Evolutionary conservation across 2,888 invertebrate species (phyloP).

Genomic region (Acrobasis repandana): DNA sequence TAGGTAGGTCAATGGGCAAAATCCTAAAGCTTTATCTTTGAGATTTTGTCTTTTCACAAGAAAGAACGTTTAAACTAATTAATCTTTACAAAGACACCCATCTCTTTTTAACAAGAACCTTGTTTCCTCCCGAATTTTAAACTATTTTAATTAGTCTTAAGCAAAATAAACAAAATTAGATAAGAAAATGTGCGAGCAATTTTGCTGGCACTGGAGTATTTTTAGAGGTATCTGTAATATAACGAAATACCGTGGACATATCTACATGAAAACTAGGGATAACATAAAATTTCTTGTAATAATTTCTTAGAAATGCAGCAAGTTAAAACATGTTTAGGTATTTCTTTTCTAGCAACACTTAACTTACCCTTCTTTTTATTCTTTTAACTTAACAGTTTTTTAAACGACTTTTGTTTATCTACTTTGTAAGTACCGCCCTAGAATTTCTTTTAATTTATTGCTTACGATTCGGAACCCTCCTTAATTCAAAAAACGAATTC

Average conservation of each 20-base stretch:
- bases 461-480: background rate
- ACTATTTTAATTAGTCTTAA: background rate
- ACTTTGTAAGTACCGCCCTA: background rate
- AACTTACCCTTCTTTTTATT: no score
- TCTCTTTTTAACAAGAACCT: background rate
- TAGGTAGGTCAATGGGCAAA: background rate
- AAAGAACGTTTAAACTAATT: background rate
- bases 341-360: no score
- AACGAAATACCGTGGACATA: no score
- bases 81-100: background rate
- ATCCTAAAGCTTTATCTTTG: no score
- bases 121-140: background rate
- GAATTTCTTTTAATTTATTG: conserved; percentile 2
- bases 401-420: background rate
- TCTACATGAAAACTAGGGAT: no score
- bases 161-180: background rate
- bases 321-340: no score
- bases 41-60: background rate
- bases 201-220: background rate
- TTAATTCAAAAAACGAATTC: conserved; percentile 16
- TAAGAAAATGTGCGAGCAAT: background rate
- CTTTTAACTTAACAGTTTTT: no score
- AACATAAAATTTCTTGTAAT: no score
- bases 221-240: background rate
- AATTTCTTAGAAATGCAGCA: no score